Conservation (phyloP, 2,797 vertebrate genomes). For the Argya squamiceps region DNA sequence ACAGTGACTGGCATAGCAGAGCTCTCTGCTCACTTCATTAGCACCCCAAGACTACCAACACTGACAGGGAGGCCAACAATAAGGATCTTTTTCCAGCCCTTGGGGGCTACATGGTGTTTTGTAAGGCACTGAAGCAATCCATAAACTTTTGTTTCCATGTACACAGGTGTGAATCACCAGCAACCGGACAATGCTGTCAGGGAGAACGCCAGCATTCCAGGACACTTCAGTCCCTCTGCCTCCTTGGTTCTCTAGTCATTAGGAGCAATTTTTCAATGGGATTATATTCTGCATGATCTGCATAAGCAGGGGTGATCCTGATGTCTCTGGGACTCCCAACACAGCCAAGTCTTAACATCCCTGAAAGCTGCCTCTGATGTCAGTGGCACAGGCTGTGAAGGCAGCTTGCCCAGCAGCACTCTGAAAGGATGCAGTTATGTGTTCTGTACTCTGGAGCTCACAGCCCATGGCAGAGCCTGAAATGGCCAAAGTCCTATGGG, state of each 20-base stretch:
- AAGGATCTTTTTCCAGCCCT: neutral
- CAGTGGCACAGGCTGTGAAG: accelerated
- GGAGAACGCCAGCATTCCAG: accelerated
- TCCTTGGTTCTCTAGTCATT: neutral
- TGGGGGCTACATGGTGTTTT: neutral
- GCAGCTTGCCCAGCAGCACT: neutral
- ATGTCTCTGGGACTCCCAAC: neutral
- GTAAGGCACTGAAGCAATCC: neutral
- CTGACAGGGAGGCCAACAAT: neutral
- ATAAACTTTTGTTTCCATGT: neutral
- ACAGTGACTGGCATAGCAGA: neutral
- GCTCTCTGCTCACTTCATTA: neutral
- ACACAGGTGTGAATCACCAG: neutral
- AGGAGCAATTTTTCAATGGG: neutral
- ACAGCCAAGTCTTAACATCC: accelerated
- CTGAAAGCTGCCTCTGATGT: neutral
- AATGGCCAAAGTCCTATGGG: neutral
- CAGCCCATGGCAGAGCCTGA: neutral
- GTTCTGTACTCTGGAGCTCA: neutral
- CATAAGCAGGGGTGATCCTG: neutral
- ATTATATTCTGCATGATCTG: neutral
- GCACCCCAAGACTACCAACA: neutral
- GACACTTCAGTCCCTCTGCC: neutral
- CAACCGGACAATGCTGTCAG: accelerated
- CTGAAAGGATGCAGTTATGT: accelerated